Base-by-base conservation (phyloP, 2,888 invertebrate species). In the Catotricha subobsoleta region DNA sequence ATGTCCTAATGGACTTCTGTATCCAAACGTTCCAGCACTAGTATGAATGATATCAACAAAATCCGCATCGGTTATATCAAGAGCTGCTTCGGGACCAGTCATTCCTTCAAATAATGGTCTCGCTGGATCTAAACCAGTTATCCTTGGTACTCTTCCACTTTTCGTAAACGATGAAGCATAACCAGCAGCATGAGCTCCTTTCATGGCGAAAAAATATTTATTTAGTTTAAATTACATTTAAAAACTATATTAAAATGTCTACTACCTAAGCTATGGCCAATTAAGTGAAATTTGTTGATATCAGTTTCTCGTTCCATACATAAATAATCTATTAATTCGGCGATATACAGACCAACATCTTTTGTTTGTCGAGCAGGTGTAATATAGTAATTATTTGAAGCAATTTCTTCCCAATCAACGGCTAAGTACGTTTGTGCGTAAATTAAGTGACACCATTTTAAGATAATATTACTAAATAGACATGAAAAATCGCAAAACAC, bases 1-100 rank as follows among this genome's bases (percentile, higher is more conserved):
- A 52, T 79, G 71, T 1, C 82, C 82, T 15, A 76, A 65, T 4
- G 77, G 67, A 21, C 54, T 50, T n/a, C 53, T 73, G 47, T 74
- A 70, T 0, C 80, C 80, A 27, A 72, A 63, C 33, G 72, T 62
- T 0, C 80, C 80, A 1, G 69, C 72, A 49, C 74, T 74, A 1
- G 78, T 78, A 52, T 83, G 82, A 39, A 82, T 75, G 1, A 80
- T 69, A 53, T 82, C 81, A 21, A 77, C 82, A 51, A 80, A 82
- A 18, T 66, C 58, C 0, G 80, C 81, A 54, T 82, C 80, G 3
- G 63, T 67, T 23, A 60, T 59, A 47, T 77, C 77, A 36, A 82
- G 59, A 39, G 49, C 52, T 15, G 47, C 43, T 5, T 49, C 49
- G n/a, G 55, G 21, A 13, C 15, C 59, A 44, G 58, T 57, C 35